Evolutionary conservation across 2,888 invertebrate genomes (phyloP), one percentile per base, ranked within the genome.

Genomic region (Cacoxenus indagator): DNA sequence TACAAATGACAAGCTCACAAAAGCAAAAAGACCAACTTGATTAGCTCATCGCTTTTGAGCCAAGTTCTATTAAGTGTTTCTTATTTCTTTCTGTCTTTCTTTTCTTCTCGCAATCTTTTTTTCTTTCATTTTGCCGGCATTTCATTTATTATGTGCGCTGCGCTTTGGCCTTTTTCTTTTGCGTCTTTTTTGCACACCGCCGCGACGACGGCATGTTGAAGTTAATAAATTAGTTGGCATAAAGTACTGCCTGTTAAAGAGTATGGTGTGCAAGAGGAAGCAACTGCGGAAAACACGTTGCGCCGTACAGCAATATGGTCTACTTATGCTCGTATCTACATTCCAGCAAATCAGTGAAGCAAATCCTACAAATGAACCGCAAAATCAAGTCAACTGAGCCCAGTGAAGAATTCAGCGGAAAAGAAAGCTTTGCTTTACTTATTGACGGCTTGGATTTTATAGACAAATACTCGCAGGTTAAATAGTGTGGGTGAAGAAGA

Each of bases 271-370:
- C n/a, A n/a, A n/a, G n/a, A n/a, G n/a, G n/a, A n/a, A n/a, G n/a
- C n/a, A n/a, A n/a, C n/a, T n/a, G n/a, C n/a, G n/a, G n/a, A n/a
- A n/a, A n/a, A n/a, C n/a, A n/a, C n/a, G n/a, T n/a, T n/a, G n/a
- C n/a, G n/a, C n/a, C n/a, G 31, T 31, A 31, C 31, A 31, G 51
- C 17, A 64, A 64, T 19, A 31, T 11, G 55, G 19, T 66, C 66
- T 55, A 45, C 54, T 54, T 65, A 54, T 57, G 45, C 45, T 17
- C 3, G 54, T 2, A 65, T 17, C 59, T n/a, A 67, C 67, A 83
- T 83, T 76, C 82, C 83, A 74, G 62, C 76, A 72, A 76, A 73
- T 78, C 83, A 74, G 57, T 83, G 78, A 74, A 72, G 73, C 81
- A 70, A 70, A 74, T 66, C 78, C 61, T 62, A 43, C 61, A 62